phyloP scores from a whole-genome alignment of 2,888 invertebrate genomes.

The Drosophila recens region DNA sequence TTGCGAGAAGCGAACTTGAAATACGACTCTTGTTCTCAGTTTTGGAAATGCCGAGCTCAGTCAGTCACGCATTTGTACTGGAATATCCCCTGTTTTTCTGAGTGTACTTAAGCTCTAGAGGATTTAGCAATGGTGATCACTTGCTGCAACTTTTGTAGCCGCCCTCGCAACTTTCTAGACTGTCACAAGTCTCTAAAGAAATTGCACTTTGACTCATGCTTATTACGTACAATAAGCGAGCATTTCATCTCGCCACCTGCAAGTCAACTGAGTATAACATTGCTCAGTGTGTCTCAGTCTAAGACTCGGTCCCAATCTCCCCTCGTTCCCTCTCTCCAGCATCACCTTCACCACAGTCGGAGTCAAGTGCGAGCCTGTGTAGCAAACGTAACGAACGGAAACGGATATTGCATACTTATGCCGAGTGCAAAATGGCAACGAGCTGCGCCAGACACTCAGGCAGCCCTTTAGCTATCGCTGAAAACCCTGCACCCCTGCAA shows the following conservation, averaged over 20 bases:
- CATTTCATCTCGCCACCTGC: slow-evolving; percentile 63
- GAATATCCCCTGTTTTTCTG: too few relatives aligned
- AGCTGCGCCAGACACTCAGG: slow-evolving; percentile 49
- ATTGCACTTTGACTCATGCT: slow-evolving; percentile 74
- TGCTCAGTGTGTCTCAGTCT: slow-evolving; percentile 27
- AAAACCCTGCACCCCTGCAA: not conserved
- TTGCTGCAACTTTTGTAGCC: not conserved
- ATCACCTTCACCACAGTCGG: not conserved
- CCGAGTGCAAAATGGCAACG: slow-evolving; percentile 74
- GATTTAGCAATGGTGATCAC: too few relatives aligned
- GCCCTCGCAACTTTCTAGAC: slow-evolving; percentile 40
- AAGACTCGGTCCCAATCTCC: not conserved
- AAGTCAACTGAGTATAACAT: slow-evolving; percentile 58
- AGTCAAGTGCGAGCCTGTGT: slow-evolving; percentile 63
- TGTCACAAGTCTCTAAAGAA: slow-evolving; percentile 53
- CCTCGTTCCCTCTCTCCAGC: not conserved
- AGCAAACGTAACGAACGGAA: slow-evolving; percentile 80
- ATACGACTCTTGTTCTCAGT: too few relatives aligned
- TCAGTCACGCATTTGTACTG: too few relatives aligned
- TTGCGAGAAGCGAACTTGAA: too few relatives aligned
- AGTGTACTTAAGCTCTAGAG: not conserved
- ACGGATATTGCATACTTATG: slow-evolving; percentile 83
- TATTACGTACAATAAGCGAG: slow-evolving; percentile 74
- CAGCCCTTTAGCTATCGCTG: slow-evolving; percentile 18
- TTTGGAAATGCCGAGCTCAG: too few relatives aligned